These are phyloP conservation scores for Simalia tracyae DNA, from an alignment of 2,797 vertebrate species.

Conservation along the genomic window DNA sequence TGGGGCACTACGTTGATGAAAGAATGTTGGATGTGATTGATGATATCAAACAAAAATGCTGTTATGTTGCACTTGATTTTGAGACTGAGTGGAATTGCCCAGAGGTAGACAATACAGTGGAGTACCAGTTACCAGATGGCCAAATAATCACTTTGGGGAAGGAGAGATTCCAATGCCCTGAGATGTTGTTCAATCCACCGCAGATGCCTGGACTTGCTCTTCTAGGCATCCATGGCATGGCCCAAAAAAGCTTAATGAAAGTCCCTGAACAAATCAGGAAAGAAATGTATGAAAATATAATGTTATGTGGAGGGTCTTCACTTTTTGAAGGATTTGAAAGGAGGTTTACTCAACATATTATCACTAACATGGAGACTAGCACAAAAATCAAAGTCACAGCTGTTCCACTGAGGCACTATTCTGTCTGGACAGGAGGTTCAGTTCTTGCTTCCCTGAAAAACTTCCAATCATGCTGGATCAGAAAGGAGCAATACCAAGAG, in stretches of 20 bases:
- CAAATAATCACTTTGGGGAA: conserved; percentile 42
- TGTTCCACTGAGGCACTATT: conserved; percentile 37
- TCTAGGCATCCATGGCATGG: conserved; percentile 52
- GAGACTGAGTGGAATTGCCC: conserved; percentile 23
- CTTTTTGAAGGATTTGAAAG: conserved; percentile 54
- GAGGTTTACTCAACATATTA: conserved; percentile 53
- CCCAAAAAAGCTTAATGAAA: conserved; percentile 39
- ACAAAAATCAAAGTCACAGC: conserved; percentile 39
- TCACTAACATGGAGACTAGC: not conserved
- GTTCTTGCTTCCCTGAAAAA: conserved; percentile 60
- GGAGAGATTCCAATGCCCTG: conserved; percentile 59
- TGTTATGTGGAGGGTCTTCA: conserved; percentile 65
- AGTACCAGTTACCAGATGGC: conserved; percentile 59
- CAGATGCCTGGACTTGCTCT: conserved; percentile 30
- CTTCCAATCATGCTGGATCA: conserved; percentile 67
- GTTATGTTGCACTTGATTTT: conserved; percentile 54
- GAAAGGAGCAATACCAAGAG: conserved; percentile 60
- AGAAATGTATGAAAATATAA: conserved; percentile 41
- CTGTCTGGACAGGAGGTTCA: conserved; percentile 66
- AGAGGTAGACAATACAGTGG: not conserved
- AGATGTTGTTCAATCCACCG: conserved; percentile 58
- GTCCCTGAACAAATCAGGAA: conserved; percentile 24
- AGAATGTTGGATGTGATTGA: conserved; percentile 39
- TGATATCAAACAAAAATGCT: conserved; percentile 56
- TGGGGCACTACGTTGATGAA: not conserved